These are phyloP conservation scores for Hemicordylus capensis DNA, from an alignment of 2,113 vertebrate genomes.

Conservation along the genomic window DNA sequence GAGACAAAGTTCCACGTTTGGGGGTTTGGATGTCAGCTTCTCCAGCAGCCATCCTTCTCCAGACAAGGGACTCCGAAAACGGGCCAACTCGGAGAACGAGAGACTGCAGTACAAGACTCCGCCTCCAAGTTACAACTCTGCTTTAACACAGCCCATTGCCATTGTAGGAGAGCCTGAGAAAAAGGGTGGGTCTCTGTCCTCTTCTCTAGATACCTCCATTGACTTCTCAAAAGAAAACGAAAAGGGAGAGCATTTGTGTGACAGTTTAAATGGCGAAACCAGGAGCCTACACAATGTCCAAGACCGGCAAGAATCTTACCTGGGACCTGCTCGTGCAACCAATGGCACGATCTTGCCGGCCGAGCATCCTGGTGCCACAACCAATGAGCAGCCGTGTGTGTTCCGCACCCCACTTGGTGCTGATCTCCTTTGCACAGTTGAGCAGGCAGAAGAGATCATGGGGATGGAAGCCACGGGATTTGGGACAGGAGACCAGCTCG, in stretches of 20 bases:
- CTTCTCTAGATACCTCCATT: slow-evolving; percentile 81
- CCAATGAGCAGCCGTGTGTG: neutral
- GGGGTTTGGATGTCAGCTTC: slow-evolving; percentile 76
- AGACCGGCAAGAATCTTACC: slow-evolving; percentile 28
- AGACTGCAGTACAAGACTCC: slow-evolving; percentile 82
- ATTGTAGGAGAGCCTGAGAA: slow-evolving; percentile 57
- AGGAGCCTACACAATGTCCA: slow-evolving; percentile 9
- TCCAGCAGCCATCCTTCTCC: slow-evolving; percentile 83
- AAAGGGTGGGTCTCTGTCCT: slow-evolving; percentile 71
- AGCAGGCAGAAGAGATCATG: slow-evolving; percentile 95
- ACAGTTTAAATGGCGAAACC: slow-evolving; percentile 59
- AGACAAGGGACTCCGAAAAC: slow-evolving; percentile 85
- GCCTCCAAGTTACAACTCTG: slow-evolving; percentile 82
- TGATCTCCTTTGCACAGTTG: slow-evolving; percentile 84
- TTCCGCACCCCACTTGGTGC: slow-evolving; percentile 25
- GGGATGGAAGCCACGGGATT: slow-evolving; percentile 90
- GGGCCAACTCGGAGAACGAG: slow-evolving; percentile 86
- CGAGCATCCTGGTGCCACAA: slow-evolving; percentile 5
- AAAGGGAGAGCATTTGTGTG: slow-evolving; percentile 43
- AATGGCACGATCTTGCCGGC: slow-evolving; percentile 67
- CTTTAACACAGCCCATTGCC: slow-evolving; percentile 67
- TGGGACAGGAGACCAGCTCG: slow-evolving; percentile 79
- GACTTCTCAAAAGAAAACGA: slow-evolving; percentile 75
- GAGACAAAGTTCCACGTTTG: slow-evolving; percentile 83
- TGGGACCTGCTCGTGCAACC: slow-evolving; percentile 58